Conservation (phyloP, 2,888 invertebrate genomes). For the Anaspis maculata region DNA sequence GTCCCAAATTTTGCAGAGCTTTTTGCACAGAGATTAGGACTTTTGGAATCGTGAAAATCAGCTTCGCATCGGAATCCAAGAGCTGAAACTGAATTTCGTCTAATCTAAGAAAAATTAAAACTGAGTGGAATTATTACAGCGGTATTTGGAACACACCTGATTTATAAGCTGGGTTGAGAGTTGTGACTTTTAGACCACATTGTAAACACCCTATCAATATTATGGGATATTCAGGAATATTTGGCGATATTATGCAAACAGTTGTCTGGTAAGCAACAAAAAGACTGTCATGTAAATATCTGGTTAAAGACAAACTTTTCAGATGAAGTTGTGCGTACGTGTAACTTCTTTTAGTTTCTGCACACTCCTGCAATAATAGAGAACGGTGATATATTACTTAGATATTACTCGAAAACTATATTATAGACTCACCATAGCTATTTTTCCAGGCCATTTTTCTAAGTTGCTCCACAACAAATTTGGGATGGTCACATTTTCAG, state of each 20-base stretch:
- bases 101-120: not conserved
- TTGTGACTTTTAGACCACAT: slow-evolving; percentile 59
- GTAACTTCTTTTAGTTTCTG: slow-evolving; percentile 61
- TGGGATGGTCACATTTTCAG: no score
- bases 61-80: slow-evolving; percentile 2
- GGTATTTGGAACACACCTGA: slow-evolving; percentile 19
- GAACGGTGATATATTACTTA: no score
- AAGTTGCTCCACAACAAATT: no score
- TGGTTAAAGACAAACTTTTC: slow-evolving; percentile 48
- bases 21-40: not conserved
- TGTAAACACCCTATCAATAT: slow-evolving; percentile 57
- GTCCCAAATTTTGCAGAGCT: not conserved
- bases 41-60: slow-evolving; percentile 1
- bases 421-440: no score
- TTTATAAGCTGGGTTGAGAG: slow-evolving; percentile 65
- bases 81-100: slow-evolving; percentile 8
- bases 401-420: no score
- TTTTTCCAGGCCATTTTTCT: no score
- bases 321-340: slow-evolving; percentile 59
- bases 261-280: slow-evolving; percentile 51
- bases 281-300: slow-evolving; percentile 48
- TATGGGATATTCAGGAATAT: slow-evolving; percentile 64
- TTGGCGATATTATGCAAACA: slow-evolving; percentile 61
- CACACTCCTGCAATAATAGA: no score
- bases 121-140: not conserved